Percentiles rank a stretch among this genome's conserved stretches.
Evolutionary conservation across 2,797 vertebrate genomes (phyloP).

Genomic region (Cyprinodon diabolis): DNA sequence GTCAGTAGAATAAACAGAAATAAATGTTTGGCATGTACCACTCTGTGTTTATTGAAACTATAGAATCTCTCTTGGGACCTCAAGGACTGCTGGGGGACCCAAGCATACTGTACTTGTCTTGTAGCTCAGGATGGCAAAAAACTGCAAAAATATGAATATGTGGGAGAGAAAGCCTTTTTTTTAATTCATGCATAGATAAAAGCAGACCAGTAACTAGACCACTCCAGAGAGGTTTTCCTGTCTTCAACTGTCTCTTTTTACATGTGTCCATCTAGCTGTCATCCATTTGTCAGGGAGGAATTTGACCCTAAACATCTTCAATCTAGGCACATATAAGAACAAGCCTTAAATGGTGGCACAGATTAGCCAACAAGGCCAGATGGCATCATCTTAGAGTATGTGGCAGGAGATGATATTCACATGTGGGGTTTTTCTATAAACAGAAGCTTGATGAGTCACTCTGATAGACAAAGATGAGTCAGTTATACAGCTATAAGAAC

Average conservation of each 20-base stretch:
- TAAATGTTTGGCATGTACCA: too few species aligned
- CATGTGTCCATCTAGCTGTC: conserved; percentile 15
- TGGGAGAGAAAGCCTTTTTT: neutral
- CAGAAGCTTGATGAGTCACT: conserved; percentile 6
- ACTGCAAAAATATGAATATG: neutral
- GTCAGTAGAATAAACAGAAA: too few species aligned
- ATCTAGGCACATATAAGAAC: conserved; percentile 21
- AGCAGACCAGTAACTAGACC: conserved; percentile 39
- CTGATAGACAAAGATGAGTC: neutral
- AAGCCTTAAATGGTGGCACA: conserved; percentile 15
- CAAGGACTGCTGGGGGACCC: neutral
- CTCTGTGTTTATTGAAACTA: too few species aligned
- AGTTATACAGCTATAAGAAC: neutral
- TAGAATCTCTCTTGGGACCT: too few species aligned
- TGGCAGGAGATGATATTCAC: conserved; percentile 34
- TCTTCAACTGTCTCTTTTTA: conserved; percentile 30
- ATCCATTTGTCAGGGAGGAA: conserved; percentile 8
- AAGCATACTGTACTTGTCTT: neutral
- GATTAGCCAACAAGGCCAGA: conserved; percentile 27
- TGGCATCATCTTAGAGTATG: conserved; percentile 36
- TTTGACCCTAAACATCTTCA: neutral
- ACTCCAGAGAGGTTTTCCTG: conserved; percentile 23
- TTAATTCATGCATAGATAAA: conserved; percentile 15
- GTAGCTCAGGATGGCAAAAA: neutral
- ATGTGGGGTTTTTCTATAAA: conserved; percentile 22